These are phyloP conservation scores for Agrotis ipsilon DNA, from an alignment of 2,888 invertebrate species.

Conservation along the genomic window DNA sequence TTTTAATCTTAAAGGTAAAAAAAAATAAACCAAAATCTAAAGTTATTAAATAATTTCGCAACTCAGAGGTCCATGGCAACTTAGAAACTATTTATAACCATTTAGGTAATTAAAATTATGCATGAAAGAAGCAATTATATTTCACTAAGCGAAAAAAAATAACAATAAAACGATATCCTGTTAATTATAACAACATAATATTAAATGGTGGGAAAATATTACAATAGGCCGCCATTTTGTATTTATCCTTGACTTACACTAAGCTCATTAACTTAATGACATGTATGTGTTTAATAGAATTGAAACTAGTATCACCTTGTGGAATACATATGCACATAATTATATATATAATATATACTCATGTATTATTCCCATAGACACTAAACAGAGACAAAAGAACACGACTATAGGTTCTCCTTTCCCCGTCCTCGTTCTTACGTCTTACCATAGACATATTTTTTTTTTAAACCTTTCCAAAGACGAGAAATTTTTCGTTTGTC, in stretches of 20 bases:
- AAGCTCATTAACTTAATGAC: conserved; percentile 43
- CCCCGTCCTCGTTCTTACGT: not conserved
- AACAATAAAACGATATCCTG: conserved; percentile 58
- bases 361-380: not conserved
- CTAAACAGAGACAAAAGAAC: too few relatives aligned
- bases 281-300: conserved; percentile 22
- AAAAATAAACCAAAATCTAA: not conserved
- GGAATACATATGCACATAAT: not conserved
- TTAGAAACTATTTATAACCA: conserved; percentile 24
- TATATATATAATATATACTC: not conserved
- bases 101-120: conserved; percentile 13
- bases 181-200: conserved; percentile 46
- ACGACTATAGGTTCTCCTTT: not conserved
- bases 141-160: conserved; percentile 45
- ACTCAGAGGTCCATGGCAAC: conserved; percentile 16
- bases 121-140: conserved; percentile 32
- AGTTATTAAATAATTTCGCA: conserved; percentile 2
- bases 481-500: too few relatives aligned
- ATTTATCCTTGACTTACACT: conserved; percentile 52
- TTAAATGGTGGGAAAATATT: conserved; percentile 55
- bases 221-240: conserved; percentile 55
- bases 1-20: too few relatives aligned
- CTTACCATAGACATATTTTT: too few relatives aligned
- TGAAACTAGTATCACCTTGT: conserved; percentile 29
- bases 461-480: too few relatives aligned